These are phyloP conservation scores for Chloropsis hardwickii DNA, from an alignment of 2,113 vertebrate species.

Conservation along the genomic window DNA sequence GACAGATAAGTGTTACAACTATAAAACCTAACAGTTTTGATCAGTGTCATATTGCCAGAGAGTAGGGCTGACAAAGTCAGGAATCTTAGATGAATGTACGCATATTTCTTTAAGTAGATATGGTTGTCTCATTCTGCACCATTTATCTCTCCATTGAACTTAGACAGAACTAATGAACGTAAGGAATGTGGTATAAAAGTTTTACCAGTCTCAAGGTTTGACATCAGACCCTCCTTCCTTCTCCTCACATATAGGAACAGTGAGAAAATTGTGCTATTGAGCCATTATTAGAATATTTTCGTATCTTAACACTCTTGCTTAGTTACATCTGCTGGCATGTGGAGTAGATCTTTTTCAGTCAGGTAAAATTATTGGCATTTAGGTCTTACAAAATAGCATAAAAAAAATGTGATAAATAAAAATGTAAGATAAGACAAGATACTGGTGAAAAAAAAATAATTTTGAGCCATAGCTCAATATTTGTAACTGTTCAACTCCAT, in stretches of 20 bases:
- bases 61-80: not conserved
- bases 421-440: not conserved
- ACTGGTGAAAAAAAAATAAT: not conserved
- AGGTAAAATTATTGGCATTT: not conserved
- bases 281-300: rapidly evolving
- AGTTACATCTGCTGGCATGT: not conserved
- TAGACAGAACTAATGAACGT: not conserved
- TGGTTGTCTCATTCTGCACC: not conserved
- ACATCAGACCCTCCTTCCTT: not conserved
- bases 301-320: not conserved
- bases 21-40: not conserved
- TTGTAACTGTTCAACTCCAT: not conserved
- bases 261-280: not conserved
- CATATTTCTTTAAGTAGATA: not conserved
- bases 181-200: not conserved
- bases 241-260: rapidly evolving
- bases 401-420: not conserved
- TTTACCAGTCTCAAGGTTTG: not conserved
- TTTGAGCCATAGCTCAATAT: not conserved
- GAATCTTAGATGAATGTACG: not conserved
- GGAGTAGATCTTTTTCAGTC: not conserved
- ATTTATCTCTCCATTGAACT: not conserved
- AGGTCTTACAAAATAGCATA: not conserved
- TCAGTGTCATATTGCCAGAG: not conserved
- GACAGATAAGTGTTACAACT: not conserved